phyloP scores from a whole-genome alignment of 2,113 vertebrate species.

The Eulemur rufifrons region DNA sequence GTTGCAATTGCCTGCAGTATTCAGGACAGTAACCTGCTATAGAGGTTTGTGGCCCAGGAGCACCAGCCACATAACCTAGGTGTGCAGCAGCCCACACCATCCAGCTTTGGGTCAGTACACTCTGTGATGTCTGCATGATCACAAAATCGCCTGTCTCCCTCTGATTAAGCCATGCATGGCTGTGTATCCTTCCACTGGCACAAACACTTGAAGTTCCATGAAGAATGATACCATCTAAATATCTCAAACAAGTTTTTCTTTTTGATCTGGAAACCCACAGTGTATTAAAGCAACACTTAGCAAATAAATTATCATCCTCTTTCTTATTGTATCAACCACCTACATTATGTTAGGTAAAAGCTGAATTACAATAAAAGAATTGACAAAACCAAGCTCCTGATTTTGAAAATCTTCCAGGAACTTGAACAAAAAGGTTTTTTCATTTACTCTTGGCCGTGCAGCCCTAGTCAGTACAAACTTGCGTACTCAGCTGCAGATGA shows the following conservation, averaged over 20 bases:
- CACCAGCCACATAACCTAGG: too few relatives aligned
- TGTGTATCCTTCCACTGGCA: neutral
- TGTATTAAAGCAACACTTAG: neutral
- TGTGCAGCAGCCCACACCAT: too few relatives aligned
- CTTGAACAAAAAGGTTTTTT: neutral
- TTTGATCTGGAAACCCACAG: neutral
- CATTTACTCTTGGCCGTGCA: neutral
- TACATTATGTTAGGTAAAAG: neutral
- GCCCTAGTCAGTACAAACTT: neutral
- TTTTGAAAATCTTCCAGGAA: neutral
- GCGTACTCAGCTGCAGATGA: neutral
- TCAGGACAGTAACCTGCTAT: too few relatives aligned
- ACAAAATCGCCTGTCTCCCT: too few relatives aligned
- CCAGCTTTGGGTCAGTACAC: too few relatives aligned
- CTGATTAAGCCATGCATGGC: too few relatives aligned
- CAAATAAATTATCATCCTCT: neutral
- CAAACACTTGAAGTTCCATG: neutral
- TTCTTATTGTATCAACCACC: neutral
- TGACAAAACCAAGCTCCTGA: neutral
- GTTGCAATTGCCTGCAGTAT: too few relatives aligned
- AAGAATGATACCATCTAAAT: neutral
- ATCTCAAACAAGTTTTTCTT: neutral
- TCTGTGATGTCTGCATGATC: too few relatives aligned
- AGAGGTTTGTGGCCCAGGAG: too few relatives aligned
- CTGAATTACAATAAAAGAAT: neutral